A percentile compares a stretch with the other conserved stretches of the same genome.
Conservation (phyloP, 2,797 vertebrate genomes). For the Eutrigla gurnardus region DNA sequence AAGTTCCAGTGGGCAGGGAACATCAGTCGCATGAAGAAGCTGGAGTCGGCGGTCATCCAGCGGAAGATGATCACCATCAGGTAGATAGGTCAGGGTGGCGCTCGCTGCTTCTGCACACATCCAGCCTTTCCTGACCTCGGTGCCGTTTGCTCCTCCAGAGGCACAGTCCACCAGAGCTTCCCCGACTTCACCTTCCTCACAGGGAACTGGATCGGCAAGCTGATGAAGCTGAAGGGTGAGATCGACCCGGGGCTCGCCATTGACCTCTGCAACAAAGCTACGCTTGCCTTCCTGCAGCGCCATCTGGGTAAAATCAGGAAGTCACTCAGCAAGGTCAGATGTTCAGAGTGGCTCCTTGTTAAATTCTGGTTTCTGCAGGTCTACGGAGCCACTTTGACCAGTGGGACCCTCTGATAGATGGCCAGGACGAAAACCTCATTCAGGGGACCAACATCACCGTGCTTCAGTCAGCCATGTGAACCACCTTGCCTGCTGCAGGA, state of each 20-base stretch:
- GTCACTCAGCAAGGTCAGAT: rapidly evolving
- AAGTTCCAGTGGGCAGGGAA: constrained; percentile 92
- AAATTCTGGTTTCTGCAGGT: constrained; percentile 72
- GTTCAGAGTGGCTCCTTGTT: not conserved
- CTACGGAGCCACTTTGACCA: constrained; percentile 89
- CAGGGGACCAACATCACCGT: constrained; percentile 86
- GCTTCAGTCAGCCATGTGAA: constrained; percentile 82
- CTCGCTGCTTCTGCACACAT: rapidly evolving
- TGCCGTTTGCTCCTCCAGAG: constrained; percentile 77
- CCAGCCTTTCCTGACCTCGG: not conserved
- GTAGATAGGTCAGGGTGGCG: constrained; percentile 63
- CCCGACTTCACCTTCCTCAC: constrained; percentile 95
- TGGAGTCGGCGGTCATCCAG: constrained; percentile 82
- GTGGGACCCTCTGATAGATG: constrained; percentile 93
- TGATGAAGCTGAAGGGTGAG: constrained; percentile 91
- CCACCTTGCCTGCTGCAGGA: not conserved
- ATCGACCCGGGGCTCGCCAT: constrained; percentile 91
- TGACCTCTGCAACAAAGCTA: constrained; percentile 91
- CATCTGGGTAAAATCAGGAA: constrained; percentile 87
- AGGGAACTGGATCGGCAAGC: constrained; percentile 86
- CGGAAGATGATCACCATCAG: constrained; percentile 98
- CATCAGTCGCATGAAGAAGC: constrained; percentile 88
- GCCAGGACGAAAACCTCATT: constrained; percentile 90
- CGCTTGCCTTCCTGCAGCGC: constrained; percentile 94
- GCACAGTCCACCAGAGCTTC: constrained; percentile 96